phyloP scores from a whole-genome alignment of 2,113 vertebrate genomes.

The Capreolus pygargus region DNA sequence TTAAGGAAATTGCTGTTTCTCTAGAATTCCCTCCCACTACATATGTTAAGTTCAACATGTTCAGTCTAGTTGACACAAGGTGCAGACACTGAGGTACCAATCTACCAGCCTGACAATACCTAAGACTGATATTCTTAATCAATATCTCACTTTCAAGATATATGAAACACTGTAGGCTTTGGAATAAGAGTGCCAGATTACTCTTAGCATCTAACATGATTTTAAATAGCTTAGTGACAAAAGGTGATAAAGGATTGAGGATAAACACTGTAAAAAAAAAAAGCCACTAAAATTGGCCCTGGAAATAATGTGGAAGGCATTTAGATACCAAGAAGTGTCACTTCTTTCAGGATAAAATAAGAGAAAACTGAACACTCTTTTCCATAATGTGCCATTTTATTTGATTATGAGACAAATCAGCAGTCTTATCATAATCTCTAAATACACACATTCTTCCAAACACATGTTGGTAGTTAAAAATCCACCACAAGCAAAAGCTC shows the following conservation, averaged over 20 bases:
- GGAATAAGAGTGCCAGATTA: background rate
- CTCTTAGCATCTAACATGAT: background rate
- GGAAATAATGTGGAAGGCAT: background rate
- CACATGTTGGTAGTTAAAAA: background rate
- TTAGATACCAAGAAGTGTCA: background rate
- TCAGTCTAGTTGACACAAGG: background rate
- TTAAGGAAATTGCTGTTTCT: background rate
- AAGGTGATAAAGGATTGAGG: background rate
- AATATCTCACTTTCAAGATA: background rate
- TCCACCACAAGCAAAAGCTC: background rate
- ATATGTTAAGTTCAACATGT: background rate
- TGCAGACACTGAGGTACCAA: background rate
- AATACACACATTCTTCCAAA: background rate
- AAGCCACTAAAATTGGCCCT: background rate
- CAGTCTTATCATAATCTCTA: background rate
- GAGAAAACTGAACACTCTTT: background rate
- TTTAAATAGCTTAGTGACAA: constrained; percentile 4
- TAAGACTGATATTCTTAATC: background rate
- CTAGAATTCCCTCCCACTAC: background rate
- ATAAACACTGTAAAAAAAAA: background rate
- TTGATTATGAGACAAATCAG: background rate
- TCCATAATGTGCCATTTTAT: background rate
- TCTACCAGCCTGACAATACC: background rate
- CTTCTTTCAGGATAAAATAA: background rate
- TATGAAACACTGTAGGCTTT: background rate